Percentiles rank a stretch among this genome's conserved stretches.
Evolutionary conservation across 2,113 vertebrate genomes (phyloP).

Genomic region (Indicator maculatus): DNA sequence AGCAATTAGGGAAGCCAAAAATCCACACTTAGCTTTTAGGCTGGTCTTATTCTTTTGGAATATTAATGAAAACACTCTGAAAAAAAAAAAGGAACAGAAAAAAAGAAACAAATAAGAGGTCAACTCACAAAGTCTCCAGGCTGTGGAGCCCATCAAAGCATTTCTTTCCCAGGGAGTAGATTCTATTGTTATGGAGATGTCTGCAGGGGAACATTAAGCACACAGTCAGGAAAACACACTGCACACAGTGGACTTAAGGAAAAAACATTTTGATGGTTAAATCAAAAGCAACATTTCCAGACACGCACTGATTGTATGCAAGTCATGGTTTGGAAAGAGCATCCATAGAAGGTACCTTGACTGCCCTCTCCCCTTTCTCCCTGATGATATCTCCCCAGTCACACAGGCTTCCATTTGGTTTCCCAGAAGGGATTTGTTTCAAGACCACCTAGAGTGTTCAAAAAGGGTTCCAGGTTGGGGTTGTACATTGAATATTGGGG

Average conservation of each 20-base stretch:
- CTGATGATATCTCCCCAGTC: rapidly evolving
- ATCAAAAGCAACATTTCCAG: conserved; percentile 54
- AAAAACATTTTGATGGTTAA: conserved; percentile 62
- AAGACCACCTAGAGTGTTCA: not conserved
- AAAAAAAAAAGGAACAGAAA: conserved; percentile 30
- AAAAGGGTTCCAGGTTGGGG: not conserved
- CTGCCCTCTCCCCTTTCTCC: not conserved
- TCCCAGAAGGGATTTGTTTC: not conserved
- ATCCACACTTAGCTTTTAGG: conserved; percentile 61
- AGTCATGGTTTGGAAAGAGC: conserved; percentile 41
- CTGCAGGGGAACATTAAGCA: conserved; percentile 77
- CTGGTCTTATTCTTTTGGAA: conserved; percentile 76
- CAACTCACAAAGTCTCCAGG: conserved; percentile 90
- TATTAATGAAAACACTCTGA: conserved; percentile 78
- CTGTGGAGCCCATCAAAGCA: conserved; percentile 87
- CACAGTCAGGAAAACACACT: conserved; percentile 64
- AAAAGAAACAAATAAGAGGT: conserved; percentile 81
- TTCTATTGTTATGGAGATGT: conserved; percentile 91
- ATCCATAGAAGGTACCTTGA: not conserved
- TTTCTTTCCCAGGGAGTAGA: conserved; percentile 86
- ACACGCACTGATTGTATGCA: conserved; percentile 32
- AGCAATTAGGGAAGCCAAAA: conserved; percentile 69
- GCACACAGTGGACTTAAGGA: conserved; percentile 36
- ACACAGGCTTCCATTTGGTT: not conserved
- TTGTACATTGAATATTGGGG: not conserved